Evolutionary conservation across 2,113 vertebrate genomes (phyloP).

Genomic region (Ahaetulla prasina): DNA sequence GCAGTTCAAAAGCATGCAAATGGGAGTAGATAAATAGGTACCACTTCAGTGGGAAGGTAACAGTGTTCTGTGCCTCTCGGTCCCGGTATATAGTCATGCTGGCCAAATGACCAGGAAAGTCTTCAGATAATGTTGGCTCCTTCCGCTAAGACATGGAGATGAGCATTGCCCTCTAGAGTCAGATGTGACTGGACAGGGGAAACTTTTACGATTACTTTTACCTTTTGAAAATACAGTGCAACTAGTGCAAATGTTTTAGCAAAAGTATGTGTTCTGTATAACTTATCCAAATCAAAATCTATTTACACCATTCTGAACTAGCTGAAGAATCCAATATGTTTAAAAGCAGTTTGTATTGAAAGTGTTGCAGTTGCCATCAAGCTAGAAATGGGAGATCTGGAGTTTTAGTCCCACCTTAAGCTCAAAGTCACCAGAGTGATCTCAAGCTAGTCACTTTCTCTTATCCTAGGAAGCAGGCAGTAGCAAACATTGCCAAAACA

Average conservation of each 20-base stretch:
- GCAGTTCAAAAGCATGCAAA: too few relatives aligned
- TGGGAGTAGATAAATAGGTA: too few relatives aligned
- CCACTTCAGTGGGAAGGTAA: too few relatives aligned
- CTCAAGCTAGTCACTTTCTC: neutral
- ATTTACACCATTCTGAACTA: neutral
- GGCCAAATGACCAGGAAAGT: too few relatives aligned
- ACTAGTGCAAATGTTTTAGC: neutral
- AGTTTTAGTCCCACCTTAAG: neutral
- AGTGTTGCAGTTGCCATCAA: neutral
- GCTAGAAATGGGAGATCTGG: neutral
- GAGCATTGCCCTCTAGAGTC: neutral
- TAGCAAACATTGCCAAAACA: neutral
- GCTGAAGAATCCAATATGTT: neutral
- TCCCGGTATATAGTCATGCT: too few relatives aligned
- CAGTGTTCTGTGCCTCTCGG: too few relatives aligned
- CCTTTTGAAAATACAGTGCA: neutral
- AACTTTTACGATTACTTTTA: neutral
- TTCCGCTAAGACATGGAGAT: neutral
- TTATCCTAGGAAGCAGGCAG: neutral
- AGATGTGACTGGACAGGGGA: too few relatives aligned
- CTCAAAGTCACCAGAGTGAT: neutral
- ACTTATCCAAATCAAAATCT: neutral
- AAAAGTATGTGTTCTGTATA: neutral
- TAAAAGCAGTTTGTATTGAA: neutral
- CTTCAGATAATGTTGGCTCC: neutral